A percentile compares a stretch with the other conserved stretches of the same genome.
These are phyloP conservation scores for Anarrhichthys ocellatus DNA, from an alignment of 2,113 vertebrate species.

Conservation along the genomic window DNA sequence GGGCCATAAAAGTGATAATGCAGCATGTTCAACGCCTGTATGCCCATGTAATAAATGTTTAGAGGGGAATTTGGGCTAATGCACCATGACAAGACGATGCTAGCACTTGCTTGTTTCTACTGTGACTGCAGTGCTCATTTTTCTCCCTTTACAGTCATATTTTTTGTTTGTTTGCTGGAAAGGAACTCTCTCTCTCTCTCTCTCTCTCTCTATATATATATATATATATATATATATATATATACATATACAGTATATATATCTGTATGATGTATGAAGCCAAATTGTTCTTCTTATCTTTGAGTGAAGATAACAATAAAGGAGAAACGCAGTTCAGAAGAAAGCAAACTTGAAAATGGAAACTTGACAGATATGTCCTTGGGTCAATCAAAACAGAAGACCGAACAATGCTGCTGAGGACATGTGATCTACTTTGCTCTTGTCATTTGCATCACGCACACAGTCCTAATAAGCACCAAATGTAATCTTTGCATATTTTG, in stretches of 20 bases:
- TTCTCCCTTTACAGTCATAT: background rate
- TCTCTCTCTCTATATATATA: too few species aligned
- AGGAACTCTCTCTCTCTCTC: too few species aligned
- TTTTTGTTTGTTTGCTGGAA: background rate
- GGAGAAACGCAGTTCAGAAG: background rate
- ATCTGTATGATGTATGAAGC: background rate
- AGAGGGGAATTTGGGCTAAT: slow-evolving; percentile 60
- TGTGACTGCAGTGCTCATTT: slow-evolving; percentile 31
- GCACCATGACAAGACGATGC: slow-evolving; percentile 37
- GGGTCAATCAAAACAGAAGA: slow-evolving; percentile 10
- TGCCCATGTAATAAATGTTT: slow-evolving; percentile 37
- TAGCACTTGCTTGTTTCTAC: slow-evolving; percentile 48
- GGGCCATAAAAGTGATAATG: slow-evolving; percentile 16
- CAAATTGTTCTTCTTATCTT: background rate
- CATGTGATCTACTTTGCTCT: slow-evolving; percentile 18
- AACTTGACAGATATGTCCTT: slow-evolving; percentile 17
- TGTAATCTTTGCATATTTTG: background rate
- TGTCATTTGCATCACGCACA: background rate
- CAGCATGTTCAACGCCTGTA: slow-evolving; percentile 33
- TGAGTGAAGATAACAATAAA: background rate
- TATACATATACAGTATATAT: too few species aligned
- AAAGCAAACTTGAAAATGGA: background rate
- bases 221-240: too few species aligned
- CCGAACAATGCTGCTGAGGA: slow-evolving; percentile 12
- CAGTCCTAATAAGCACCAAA: background rate